Evolutionary conservation across 2,888 invertebrate genomes (phyloP).

Genomic region (Pyrgus malvae): DNA sequence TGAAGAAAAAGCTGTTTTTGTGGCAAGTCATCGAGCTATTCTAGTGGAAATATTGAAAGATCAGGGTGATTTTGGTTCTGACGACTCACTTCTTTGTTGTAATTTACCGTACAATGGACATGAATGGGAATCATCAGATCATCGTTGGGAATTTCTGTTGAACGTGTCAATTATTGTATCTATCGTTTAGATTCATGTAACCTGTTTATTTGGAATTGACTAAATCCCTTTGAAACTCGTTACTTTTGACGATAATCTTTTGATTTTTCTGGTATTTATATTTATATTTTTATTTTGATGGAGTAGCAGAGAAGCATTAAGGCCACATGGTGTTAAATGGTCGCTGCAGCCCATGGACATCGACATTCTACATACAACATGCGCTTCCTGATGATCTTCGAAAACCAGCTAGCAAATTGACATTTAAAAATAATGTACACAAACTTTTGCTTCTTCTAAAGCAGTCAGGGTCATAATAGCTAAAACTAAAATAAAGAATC

Average conservation of each 20-base stretch:
- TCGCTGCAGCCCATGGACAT: too few species aligned
- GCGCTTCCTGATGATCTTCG: too few species aligned
- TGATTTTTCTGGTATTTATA: too few species aligned
- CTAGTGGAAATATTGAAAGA: constrained; percentile 43
- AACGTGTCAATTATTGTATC: constrained; percentile 9
- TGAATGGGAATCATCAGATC: constrained; percentile 44
- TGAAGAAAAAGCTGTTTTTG: constrained; percentile 47
- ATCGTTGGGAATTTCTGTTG: constrained; percentile 46
- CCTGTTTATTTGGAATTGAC: constrained; percentile 7
- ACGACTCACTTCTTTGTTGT: constrained; percentile 45
- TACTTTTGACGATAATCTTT: background rate
- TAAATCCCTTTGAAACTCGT: background rate
- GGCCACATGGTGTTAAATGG: too few species aligned
- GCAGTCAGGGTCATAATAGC: too few species aligned
- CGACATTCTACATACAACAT: too few species aligned
- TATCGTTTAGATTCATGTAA: background rate
- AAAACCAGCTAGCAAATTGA: too few species aligned
- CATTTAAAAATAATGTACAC: too few species aligned
- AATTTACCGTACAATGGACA: constrained; percentile 43
- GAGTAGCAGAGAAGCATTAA: too few species aligned
- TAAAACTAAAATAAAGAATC: too few species aligned
- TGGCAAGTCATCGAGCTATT: constrained; percentile 51
- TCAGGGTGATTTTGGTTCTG: constrained; percentile 30
- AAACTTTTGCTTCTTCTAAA: too few species aligned
- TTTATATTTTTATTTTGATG: too few species aligned